Evolutionary conservation across 2,888 invertebrate genomes (phyloP), one percentile per base, ranked within the genome.

Genomic region (Horisme vitalbata): DNA sequence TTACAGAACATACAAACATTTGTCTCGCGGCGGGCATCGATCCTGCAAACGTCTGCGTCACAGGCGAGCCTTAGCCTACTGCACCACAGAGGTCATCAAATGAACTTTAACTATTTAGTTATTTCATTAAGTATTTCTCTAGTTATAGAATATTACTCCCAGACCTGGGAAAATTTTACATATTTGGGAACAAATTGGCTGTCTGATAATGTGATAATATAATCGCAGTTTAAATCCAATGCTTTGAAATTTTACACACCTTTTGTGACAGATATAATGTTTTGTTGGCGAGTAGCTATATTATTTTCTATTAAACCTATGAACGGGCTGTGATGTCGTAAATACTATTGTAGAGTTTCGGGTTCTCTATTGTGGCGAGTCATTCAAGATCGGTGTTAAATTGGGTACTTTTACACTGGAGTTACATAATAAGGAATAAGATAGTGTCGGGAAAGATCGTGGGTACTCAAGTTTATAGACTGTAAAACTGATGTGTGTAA

Each of bases 211-310:
- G n/a, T n/a, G n/a, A n/a, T n/a, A n/a, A n/a, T n/a, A 11, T 7
- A 60, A 79, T 79, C 71, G 73, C 72, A 71, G 63, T 79, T 83
- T 86, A 84, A 84, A 84, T 84, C 75, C 71, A 75, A 80, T 73
- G 74, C 79, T 78, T 75, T 81, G 81, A 84, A 83, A 85, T 85
- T 83, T 83, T 83, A 86, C 85, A 84, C 79, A 65, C 79, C 79
- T 79, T n/a, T 74, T 79, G 84, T 83, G 75, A 81, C 75, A 78
- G 75, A 82, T 79, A 75, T 74, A n/a, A 78, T 74, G 75, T 71
- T 71, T 59, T 66, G 75, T 75, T 70, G 69, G 65, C 63, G 59
- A 57, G 63, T 54, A 59, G 74, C 68, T 72, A 75, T 83, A 81
- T 81, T 80, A 80, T 79, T 80, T 79, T 36, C 78, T 75, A 75